These are phyloP conservation scores for cat (Felis catus) DNA, from an alignment of 2,113 vertebrate genomes.

Conservation along the genomic window F.catus_Fca126_mat1.0 CM031421.1:39189001-39189500, in stretches of 20 bases:
- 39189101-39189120: neutral
- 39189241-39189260: neutral
- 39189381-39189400: neutral
- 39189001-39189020: neutral
- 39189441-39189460: neutral
- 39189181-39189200: neutral
- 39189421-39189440: too few species aligned
- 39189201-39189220: neutral
- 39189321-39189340: neutral
- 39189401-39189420: neutral
- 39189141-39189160: neutral
- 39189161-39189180: neutral
- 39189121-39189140: fast-evolving
- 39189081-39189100: neutral
- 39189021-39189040: neutral
- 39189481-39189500: neutral
- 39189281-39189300: neutral
- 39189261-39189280: neutral
- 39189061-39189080: neutral
- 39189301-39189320: neutral
- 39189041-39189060: neutral
- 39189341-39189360: neutral
- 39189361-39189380: neutral
- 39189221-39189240: neutral
- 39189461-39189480: neutral